Evolutionary conservation across 1,140 invertebrate genomes (phyloP), one percentile per base, ranked within the genome.

Genomic region (Aphelenchoides fujianensis): DNA sequence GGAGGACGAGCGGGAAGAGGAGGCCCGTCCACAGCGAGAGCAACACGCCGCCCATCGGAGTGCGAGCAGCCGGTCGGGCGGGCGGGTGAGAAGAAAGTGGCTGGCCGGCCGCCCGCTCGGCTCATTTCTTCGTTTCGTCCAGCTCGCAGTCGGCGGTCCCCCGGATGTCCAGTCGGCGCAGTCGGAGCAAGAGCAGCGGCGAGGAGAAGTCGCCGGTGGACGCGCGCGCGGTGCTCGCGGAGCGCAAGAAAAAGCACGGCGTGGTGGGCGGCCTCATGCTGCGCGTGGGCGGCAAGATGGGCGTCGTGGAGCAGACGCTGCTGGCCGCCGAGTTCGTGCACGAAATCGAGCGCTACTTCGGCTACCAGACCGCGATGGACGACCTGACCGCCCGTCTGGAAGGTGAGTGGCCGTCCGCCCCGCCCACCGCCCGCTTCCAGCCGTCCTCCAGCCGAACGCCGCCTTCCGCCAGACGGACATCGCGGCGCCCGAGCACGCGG

Each of bases 371-470:
- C 27, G 23, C 36, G 5, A 70, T 32, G 1, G 70, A 71, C 30
- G n/a, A 55, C 35, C 34, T 71, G 2, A 53, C 72, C 32, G 70
- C 32, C 27, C 23, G 68, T 27, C 31, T 71, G 3, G 70, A 71
- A 71, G 69, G 68, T 73, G 66, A 66, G 1, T 48, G 1, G 74
- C 31, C 7, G 0, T 1, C n/a, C 19, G 19, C n/a, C 9, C 0
- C 9, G 16, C 54, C 23, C 12, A 19, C 9, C 70, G 16, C 9
- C 1, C 1, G 23, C 69, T 36, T 70, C 59, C 31, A 73, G 69
- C 16, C 28, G 72, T 68, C 16, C 73, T 74, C 2, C 72, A 73
- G 57, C n/a, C 35, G 74, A 75, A 73, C 41, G 37, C 73, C 12
- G 41, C 28, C n/a, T 32, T 73, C 54, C 34, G 70, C 16, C 16